Base-by-base conservation (phyloP, 2,797 vertebrate species). In the Apogon talboti region DNA sequence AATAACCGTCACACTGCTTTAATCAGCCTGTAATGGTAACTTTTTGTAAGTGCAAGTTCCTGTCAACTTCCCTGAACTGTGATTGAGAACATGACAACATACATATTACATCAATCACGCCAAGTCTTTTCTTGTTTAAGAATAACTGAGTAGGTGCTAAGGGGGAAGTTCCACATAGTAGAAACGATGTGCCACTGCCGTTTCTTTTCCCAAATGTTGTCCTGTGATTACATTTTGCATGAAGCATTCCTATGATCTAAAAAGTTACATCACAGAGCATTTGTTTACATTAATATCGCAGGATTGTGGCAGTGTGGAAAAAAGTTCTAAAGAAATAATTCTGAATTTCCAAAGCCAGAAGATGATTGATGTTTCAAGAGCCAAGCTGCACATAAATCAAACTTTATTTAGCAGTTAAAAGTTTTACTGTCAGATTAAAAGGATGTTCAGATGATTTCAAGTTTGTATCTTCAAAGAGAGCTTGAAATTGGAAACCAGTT, bases 61-160 rank as follows among this genome's bases (percentile, higher is more conserved):
- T 62, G 77, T 85, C 83, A 81, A 88, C 82, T 89, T 83, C 52
- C 52, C 37, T 45, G 42, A 44, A 54, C 77, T 83, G 46, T 72
- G 79, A 89, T 81, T 65, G 82, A 74, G 81, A 79, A 82, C 70
- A 79, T 68, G 81, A 67, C 15, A 11, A 41, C 78, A 87, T 90
- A 61, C 79, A 91, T 89, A 82, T 86, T 82, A 88, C 84, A 90
- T 89, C 86, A 90, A 66, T 88, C 70, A 53, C 59, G 24, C 30
- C 1, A 72, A 52, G 68, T 53, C 18, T 18, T 75, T 73, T 79
- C 76, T 81, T 70, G 59, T 69, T 66, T 19, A 38, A 56, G 77
- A 84, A 73, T 68, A 83, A 66, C 63, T 55, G 70, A 79, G 66
- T 41, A 33, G 62, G 65, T 59, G 55, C 72, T 64, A 19, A 28